Percentiles rank a stretch among this genome's conserved stretches.
These are phyloP conservation scores for Acropora yongei DNA, from an alignment of 64 coral and sea anemone species.

Conservation along the genomic window DNA sequence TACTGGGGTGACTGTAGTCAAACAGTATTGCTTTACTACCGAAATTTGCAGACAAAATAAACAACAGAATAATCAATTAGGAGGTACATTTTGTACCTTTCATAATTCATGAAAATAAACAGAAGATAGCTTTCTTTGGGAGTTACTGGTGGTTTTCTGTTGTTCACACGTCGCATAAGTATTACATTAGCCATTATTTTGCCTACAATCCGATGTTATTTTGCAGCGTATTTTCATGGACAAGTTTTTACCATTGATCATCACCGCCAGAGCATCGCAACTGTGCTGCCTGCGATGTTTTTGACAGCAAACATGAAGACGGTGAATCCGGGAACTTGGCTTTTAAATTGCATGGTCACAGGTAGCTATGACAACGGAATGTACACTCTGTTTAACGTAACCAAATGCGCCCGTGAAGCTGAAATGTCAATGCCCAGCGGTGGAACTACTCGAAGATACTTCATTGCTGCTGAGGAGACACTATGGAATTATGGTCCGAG, in stretches of 20 bases:
- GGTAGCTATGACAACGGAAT: slow-evolving; percentile 71
- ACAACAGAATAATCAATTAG: no score
- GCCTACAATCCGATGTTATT: neutral
- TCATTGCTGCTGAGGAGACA: slow-evolving; percentile 82
- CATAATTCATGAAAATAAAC: no score
- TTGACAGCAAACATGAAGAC: slow-evolving; percentile 82
- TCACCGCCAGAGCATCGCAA: slow-evolving; percentile 69
- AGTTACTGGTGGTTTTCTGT: no score
- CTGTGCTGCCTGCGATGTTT: slow-evolving; percentile 75
- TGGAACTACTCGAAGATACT: slow-evolving; percentile 79
- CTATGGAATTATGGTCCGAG: slow-evolving; percentile 93
- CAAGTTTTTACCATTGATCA: slow-evolving; percentile 72
- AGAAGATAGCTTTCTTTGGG: no score
- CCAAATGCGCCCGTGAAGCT: slow-evolving; percentile 33
- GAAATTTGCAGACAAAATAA: no score
- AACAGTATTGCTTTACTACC: no score
- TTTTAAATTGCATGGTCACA: slow-evolving; percentile 83
- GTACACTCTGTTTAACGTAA: slow-evolving; percentile 86
- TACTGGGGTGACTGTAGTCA: no score
- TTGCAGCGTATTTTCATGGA: slow-evolving; percentile 85
- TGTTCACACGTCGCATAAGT: no score
- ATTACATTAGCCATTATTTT: no score
- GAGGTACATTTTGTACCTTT: no score
- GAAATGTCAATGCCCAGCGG: neutral
- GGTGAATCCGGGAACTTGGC: slow-evolving; percentile 86